Evolutionary conservation across 1,140 invertebrate species (phyloP), one percentile per base, ranked within the genome.

Genomic region (Onthophagus taurus): DNA sequence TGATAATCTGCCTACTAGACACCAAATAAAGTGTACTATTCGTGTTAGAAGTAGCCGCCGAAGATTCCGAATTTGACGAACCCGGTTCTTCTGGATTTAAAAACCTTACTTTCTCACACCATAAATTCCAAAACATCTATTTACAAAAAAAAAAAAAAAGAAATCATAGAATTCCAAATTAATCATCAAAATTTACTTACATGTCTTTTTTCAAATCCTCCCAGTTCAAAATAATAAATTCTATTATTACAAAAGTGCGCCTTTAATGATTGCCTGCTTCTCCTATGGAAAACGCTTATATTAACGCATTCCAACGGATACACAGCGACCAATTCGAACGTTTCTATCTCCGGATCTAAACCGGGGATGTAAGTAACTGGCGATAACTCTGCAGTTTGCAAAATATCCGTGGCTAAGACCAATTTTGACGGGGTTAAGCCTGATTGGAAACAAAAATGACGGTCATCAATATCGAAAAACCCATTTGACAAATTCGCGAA

Each of bases 371-470:
- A 71, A 31, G 60, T 64, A 14, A 56, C 48, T 19, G 36, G 31
- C 35, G 34, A 48, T 50, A 58, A 35, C 38, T 63, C 33, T 16
- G 52, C 47, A 36, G 59, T 21, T 21, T 59, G 57, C 34, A 75
- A 47, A 18, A 72, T 43, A 44, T 76, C 74, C 3, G 66, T 59
- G 11, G 74, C 76, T 24, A 77, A 53, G 9, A 80, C 66, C 38
- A 78, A 57, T 54, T 68, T 75, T 8, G 65, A 67, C 6, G 69
- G 65, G 3, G 75, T 78, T 43, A 80, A 61, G 19, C 67, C 71
- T 69, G 33, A 8, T n/a, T n/a, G n/a, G n/a, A n/a, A n/a, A n/a
- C n/a, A n/a, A n/a, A n/a, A n/a, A n/a, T n/a, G n/a, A n/a, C n/a
- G n/a, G n/a, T n/a, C n/a, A n/a, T n/a, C n/a, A 26, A 26, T 26